phyloP scores from a whole-genome alignment of 2,888 invertebrate genomes.

The Tetramorium bicarinatum region DNA sequence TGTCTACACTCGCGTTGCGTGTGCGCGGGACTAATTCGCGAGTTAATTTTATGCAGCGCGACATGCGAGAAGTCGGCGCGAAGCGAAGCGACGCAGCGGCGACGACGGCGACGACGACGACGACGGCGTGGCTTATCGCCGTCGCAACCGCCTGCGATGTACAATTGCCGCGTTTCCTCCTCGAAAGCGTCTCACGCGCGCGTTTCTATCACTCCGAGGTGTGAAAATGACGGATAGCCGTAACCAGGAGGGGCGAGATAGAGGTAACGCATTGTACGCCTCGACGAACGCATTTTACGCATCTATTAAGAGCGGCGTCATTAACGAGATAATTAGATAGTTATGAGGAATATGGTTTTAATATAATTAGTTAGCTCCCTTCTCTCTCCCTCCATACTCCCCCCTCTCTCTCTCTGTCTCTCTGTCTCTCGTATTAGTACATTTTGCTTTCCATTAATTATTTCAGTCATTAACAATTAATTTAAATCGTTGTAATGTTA shows the following conservation, averaged over 20 bases:
- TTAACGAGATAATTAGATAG: constrained; percentile 40
- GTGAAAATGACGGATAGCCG: constrained; percentile 75
- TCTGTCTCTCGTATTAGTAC: neutral
- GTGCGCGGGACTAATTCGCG: constrained; percentile 54
- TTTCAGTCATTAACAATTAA: neutral
- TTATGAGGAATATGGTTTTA: constrained; percentile 24
- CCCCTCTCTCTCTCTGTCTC: neutral
- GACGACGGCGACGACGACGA: constrained; percentile 58
- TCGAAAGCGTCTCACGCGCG: constrained; percentile 49
- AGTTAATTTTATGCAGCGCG: constrained; percentile 71
- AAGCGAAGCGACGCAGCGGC: constrained; percentile 48
- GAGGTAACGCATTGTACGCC: constrained; percentile 42
- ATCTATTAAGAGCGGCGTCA: constrained; percentile 25
- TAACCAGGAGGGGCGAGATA: constrained; percentile 32
- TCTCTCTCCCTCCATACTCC: neutral
- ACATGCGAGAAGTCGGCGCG: constrained; percentile 64
- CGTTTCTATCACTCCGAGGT: constrained; percentile 61
- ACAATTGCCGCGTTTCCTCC: constrained; percentile 58
- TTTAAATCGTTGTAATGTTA: neutral
- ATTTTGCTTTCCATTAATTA: neutral
- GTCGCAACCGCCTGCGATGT: constrained; percentile 58
- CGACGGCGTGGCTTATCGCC: constrained; percentile 60
- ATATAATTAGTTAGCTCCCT: neutral
- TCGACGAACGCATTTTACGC: constrained; percentile 41
- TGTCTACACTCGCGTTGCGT: constrained; percentile 41